These are phyloP conservation scores for Trachops cirrhosus DNA, from an alignment of 2,797 vertebrate genomes.

Conservation along the genomic window DNA sequence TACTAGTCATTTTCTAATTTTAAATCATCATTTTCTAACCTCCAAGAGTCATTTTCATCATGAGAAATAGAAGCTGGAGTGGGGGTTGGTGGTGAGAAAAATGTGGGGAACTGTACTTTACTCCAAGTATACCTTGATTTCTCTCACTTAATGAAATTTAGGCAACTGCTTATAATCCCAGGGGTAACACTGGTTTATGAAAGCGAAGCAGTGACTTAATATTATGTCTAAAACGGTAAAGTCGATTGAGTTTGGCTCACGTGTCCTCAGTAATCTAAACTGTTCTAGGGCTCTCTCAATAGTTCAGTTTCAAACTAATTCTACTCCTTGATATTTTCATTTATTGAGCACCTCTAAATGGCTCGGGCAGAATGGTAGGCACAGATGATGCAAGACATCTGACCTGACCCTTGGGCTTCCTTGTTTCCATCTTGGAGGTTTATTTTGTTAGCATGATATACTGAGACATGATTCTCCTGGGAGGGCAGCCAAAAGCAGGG, in stretches of 20 bases:
- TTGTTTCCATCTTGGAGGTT: neutral
- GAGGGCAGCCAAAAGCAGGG: neutral
- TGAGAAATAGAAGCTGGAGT: neutral
- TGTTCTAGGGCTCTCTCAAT: neutral
- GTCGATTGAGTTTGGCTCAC: neutral
- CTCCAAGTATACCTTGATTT: neutral
- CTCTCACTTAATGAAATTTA: slow-evolving; percentile 10
- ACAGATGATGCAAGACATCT: neutral
- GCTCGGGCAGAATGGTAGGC: neutral
- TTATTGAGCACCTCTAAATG: neutral
- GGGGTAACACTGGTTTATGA: neutral
- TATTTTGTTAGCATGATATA: neutral
- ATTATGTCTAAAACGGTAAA: neutral
- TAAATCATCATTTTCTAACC: neutral
- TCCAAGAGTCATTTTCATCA: neutral
- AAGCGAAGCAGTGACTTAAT: neutral
- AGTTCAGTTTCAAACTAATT: neutral
- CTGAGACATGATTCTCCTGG: neutral
- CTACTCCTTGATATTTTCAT: neutral
- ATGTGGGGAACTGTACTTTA: neutral
- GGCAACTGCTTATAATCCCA: neutral
- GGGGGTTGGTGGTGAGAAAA: neutral
- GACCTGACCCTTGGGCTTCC: neutral
- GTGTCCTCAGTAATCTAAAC: neutral
- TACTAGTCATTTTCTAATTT: slow-evolving; percentile 2